A percentile compares a stretch with the other conserved stretches of the same genome.
These are phyloP conservation scores for Nyctibius grandis DNA, from an alignment of 2,797 vertebrate species.

Conservation along the genomic window DNA sequence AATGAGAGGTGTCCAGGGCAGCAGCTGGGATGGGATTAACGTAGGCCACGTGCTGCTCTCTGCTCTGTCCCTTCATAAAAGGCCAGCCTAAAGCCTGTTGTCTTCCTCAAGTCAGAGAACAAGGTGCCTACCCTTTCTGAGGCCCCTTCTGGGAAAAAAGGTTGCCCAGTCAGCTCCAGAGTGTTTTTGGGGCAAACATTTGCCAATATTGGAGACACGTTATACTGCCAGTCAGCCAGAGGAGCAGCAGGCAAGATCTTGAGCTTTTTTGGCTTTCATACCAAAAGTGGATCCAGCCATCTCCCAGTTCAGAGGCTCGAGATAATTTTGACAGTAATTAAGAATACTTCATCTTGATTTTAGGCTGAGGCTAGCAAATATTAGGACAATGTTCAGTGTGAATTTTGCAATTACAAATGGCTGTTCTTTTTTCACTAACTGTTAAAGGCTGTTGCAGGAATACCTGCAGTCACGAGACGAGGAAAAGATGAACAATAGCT, in stretches of 20 bases:
- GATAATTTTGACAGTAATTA: neutral
- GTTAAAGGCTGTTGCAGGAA: neutral
- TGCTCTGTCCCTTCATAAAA: neutral
- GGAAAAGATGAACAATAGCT: neutral
- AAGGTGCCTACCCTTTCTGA: neutral
- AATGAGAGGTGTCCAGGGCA: rapidly evolving
- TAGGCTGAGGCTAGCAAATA: neutral
- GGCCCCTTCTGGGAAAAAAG: neutral
- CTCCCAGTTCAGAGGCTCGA: neutral
- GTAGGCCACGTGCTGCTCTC: neutral
- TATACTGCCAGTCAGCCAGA: neutral
- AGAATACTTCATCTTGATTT: neutral
- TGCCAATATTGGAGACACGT: neutral
- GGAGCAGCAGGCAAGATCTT: neutral
- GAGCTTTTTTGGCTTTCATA: neutral
- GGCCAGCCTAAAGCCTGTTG: neutral
- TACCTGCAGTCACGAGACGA: neutral
- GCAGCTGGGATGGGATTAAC: neutral
- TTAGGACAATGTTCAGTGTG: neutral
- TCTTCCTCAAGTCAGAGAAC: neutral
- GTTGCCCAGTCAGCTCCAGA: neutral
- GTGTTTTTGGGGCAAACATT: neutral
- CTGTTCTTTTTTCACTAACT: neutral
- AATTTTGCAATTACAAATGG: neutral
- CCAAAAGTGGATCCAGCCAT: neutral